Conservation (phyloP, 2,113 vertebrate species). For the Sander vitreus region DNA sequence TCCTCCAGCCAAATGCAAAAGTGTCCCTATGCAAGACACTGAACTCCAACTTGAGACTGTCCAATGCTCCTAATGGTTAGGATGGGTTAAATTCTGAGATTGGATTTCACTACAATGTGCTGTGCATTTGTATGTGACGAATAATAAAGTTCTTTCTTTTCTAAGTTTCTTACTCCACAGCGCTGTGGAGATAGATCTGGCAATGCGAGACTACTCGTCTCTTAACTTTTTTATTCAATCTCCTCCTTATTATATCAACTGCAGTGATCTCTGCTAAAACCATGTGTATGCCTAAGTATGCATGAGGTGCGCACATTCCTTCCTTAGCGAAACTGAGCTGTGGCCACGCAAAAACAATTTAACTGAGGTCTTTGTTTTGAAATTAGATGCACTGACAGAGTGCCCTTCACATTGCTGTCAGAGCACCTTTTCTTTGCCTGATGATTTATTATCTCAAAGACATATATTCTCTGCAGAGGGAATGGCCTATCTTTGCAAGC, state of each 20-base stretch:
- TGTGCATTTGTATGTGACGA: no score
- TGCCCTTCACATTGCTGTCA: constrained; percentile 16
- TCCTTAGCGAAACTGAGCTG: background rate
- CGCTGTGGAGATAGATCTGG: no score
- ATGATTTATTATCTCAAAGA: constrained; percentile 66
- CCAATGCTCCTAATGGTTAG: no score
- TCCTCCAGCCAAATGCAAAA: no score
- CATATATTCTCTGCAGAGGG: constrained; percentile 34
- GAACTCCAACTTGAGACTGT: no score
- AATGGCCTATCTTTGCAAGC: constrained; percentile 46
- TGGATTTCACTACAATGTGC: no score
- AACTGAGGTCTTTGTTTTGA: constrained; percentile 7
- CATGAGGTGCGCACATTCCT: background rate
- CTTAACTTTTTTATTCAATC: no score
- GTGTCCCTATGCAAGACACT: no score
- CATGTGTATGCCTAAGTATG: background rate
- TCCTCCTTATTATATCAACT: background rate
- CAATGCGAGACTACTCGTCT: no score
- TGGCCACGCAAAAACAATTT: constrained; percentile 15
- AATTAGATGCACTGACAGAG: constrained; percentile 4
- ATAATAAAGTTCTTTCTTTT: no score
- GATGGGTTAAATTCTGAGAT: no score
- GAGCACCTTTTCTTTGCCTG: constrained; percentile 1
- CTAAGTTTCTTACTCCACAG: no score
- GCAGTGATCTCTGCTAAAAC: background rate